These are phyloP conservation scores for Pachypsylla venusta DNA, from an alignment of 1,140 invertebrate genomes.

Conservation along the genomic window DNA sequence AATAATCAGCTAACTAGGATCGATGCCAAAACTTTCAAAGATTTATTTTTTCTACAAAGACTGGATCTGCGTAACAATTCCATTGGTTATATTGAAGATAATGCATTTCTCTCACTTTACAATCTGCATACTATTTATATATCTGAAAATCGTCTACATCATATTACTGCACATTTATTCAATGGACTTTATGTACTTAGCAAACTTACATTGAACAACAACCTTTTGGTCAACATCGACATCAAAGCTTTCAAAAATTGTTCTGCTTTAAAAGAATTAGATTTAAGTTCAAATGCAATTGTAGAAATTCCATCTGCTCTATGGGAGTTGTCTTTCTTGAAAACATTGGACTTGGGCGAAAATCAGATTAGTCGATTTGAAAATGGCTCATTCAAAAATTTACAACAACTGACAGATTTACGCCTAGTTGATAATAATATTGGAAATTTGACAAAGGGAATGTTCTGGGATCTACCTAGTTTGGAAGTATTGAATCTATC, in stretches of 20 bases:
- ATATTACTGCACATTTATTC: constrained; percentile 62
- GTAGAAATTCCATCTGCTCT: constrained; percentile 64
- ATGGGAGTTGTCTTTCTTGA: constrained; percentile 62
- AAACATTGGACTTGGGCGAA: constrained; percentile 71
- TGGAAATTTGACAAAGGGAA: constrained; percentile 63
- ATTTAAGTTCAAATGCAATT: constrained; percentile 71
- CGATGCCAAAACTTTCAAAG: constrained; percentile 70
- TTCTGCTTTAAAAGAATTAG: constrained; percentile 76
- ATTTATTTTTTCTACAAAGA: constrained; percentile 72
- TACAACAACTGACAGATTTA: constrained; percentile 70
- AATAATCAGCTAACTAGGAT: constrained; percentile 67
- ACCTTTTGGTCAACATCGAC: constrained; percentile 63
- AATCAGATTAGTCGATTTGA: constrained; percentile 65
- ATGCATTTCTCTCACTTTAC: constrained; percentile 68
- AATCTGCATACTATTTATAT: constrained; percentile 74
- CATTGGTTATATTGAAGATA: constrained; percentile 69
- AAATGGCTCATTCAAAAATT: constrained; percentile 66
- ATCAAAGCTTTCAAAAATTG: constrained; percentile 76
- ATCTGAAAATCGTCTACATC: constrained; percentile 66
- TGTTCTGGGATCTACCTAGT: constrained; percentile 67
- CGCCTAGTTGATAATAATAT: constrained; percentile 72
- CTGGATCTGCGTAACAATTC: constrained; percentile 75
- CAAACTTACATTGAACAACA: constrained; percentile 69
- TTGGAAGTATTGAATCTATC: constrained; percentile 74
- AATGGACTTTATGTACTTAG: constrained; percentile 70